Evolutionary conservation across 2,797 vertebrate genomes (phyloP).

Genomic region (Lates japonicus): DNA sequence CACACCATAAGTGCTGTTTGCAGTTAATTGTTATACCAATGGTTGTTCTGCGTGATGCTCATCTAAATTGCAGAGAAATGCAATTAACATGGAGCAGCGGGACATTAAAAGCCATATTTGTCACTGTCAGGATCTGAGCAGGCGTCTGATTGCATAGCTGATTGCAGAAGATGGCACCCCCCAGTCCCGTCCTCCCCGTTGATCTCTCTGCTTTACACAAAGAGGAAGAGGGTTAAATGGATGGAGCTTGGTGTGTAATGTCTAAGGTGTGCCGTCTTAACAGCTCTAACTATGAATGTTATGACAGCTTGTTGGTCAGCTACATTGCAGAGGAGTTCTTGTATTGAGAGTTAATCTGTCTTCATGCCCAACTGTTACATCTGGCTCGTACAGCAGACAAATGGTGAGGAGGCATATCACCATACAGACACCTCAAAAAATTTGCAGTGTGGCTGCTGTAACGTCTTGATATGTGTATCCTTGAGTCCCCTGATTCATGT

Average conservation of each 20-base stretch:
- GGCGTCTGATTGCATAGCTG: slow-evolving; percentile 82
- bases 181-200: slow-evolving; percentile 12
- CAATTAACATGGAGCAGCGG: slow-evolving; percentile 84
- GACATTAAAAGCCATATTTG: slow-evolving; percentile 86
- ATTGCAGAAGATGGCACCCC: slow-evolving; percentile 73
- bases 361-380: slow-evolving; percentile 8
- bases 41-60: slow-evolving; percentile 68
- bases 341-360: slow-evolving; percentile 21
- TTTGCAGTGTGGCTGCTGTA: neutral
- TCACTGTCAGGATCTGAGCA: slow-evolving; percentile 82
- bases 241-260: slow-evolving; percentile 14
- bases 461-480: neutral
- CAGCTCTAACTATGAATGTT: slow-evolving; percentile 22
- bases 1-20: slow-evolving; percentile 60
- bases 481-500: neutral
- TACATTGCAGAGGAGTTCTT: slow-evolving; percentile 8
- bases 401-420: neutral
- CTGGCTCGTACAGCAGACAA: slow-evolving; percentile 3
- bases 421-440: neutral
- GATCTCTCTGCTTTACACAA: neutral
- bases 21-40: slow-evolving; percentile 78
- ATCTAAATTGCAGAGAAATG: slow-evolving; percentile 77
- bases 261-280: neutral
- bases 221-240: slow-evolving; percentile 9
- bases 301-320: slow-evolving; percentile 40